These are phyloP conservation scores for Progne subis DNA, from an alignment of 2,113 vertebrate genomes.

Conservation along the genomic window DNA sequence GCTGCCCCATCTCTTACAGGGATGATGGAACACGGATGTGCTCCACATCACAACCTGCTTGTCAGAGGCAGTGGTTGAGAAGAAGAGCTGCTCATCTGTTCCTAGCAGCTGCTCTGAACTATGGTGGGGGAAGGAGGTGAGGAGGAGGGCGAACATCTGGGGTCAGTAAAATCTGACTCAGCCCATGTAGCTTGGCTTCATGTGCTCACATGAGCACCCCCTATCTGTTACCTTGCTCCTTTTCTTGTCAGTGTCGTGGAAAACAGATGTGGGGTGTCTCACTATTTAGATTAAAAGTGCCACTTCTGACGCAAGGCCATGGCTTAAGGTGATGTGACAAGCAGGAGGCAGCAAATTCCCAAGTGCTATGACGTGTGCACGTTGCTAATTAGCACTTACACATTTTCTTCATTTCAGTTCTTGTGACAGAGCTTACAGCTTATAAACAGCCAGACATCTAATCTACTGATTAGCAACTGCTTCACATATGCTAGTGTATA, in stretches of 20 bases:
- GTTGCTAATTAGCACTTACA: neutral
- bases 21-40: accelerated
- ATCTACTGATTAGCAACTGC: neutral
- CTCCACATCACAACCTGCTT: neutral
- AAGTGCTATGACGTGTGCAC: neutral
- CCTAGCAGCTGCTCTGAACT: accelerated
- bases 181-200: neutral
- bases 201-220: neutral
- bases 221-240: neutral
- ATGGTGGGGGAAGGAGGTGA: neutral
- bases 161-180: neutral
- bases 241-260: neutral
- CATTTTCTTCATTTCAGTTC: neutral
- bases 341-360: neutral
- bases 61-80: accelerated
- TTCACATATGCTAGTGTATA: neutral
- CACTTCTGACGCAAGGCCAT: neutral
- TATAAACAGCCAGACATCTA: neutral
- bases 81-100: neutral
- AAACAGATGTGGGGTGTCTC: slow-evolving; percentile 6
- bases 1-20: accelerated
- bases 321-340: neutral
- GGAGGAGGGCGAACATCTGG: neutral
- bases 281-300: neutral
- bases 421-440: neutral